Conservation (phyloP, 2,113 vertebrate species). For the Nyctibius bracteatus region DNA sequence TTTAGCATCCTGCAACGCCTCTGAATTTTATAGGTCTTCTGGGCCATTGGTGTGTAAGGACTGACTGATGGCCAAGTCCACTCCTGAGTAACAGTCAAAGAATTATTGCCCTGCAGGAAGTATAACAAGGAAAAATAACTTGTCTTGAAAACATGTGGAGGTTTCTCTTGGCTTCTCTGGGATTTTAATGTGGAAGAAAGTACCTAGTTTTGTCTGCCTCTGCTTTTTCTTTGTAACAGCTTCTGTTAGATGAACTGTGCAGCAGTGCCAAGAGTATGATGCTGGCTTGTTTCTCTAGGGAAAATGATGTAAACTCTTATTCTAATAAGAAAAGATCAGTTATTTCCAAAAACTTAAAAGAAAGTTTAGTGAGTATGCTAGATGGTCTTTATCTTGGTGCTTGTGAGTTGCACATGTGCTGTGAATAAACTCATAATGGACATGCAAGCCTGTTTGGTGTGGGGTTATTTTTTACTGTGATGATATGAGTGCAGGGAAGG, state of each 20-base stretch:
- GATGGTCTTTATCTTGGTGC: background rate
- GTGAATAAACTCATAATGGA: background rate
- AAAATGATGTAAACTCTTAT: background rate
- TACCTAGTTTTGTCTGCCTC: background rate
- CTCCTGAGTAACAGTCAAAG: background rate
- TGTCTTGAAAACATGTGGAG: background rate
- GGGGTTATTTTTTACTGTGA: background rate
- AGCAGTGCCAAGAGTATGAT: background rate
- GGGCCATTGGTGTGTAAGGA: background rate
- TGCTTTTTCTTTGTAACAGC: background rate
- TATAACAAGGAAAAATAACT: background rate
- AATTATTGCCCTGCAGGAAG: background rate
- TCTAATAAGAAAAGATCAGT: background rate
- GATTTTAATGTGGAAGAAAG: background rate
- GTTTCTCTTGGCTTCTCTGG: background rate
- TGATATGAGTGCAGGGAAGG: background rate
- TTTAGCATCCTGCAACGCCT: background rate
- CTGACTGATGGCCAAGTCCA: background rate
- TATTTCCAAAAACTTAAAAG: background rate
- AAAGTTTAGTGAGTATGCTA: background rate
- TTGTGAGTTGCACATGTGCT: background rate
- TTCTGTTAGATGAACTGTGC: background rate
- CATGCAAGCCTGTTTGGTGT: background rate
- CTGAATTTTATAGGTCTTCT: conserved; percentile 18
- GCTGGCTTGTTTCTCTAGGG: background rate